Percentiles rank a stretch among this genome's conserved stretches.
Conservation (phyloP, 92 coral and sea anemone species). For the Zoanthus sansibaricus region DNA sequence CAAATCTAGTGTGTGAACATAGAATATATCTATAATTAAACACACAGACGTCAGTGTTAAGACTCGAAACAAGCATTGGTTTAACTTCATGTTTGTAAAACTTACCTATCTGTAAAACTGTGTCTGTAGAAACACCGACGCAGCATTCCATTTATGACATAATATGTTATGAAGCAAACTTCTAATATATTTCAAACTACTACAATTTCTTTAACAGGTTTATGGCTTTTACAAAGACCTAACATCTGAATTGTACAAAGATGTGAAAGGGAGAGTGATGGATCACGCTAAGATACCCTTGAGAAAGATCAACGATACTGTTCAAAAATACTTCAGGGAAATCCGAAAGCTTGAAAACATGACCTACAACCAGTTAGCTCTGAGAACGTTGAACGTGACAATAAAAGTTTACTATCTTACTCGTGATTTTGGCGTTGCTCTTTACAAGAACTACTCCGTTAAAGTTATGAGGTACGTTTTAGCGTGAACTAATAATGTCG, state of each 20-base stretch:
- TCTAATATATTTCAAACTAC: not conserved
- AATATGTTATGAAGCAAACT: too few relatives aligned
- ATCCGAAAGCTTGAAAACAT: conserved; percentile 77
- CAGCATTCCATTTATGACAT: too few relatives aligned
- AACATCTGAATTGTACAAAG: conserved; percentile 60
- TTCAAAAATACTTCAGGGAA: conserved; percentile 61
- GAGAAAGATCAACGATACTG: conserved; percentile 51
- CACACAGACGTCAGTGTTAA: too few relatives aligned
- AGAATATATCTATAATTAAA: too few relatives aligned
- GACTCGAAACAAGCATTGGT: too few relatives aligned
- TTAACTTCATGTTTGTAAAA: too few relatives aligned
- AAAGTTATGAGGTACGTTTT: conserved; percentile 49
- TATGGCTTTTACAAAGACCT: conserved; percentile 74
- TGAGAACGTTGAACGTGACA: conserved; percentile 63
- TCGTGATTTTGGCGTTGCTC: conserved; percentile 66
- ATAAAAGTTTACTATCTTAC: conserved; percentile 64
- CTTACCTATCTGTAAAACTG: too few relatives aligned
- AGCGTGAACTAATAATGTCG: not conserved
- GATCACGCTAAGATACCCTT: conserved; percentile 41
- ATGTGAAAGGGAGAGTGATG: conserved; percentile 53
- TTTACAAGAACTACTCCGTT: conserved; percentile 79
- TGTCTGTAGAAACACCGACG: too few relatives aligned
- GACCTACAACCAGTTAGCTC: conserved; percentile 78
- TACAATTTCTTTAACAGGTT: conserved; percentile 11
- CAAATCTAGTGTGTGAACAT: too few relatives aligned